Evolutionary conservation across 2,888 invertebrate species (phyloP), one percentile per base, ranked within the genome.

Genomic region (Ectemnius lituratus): DNA sequence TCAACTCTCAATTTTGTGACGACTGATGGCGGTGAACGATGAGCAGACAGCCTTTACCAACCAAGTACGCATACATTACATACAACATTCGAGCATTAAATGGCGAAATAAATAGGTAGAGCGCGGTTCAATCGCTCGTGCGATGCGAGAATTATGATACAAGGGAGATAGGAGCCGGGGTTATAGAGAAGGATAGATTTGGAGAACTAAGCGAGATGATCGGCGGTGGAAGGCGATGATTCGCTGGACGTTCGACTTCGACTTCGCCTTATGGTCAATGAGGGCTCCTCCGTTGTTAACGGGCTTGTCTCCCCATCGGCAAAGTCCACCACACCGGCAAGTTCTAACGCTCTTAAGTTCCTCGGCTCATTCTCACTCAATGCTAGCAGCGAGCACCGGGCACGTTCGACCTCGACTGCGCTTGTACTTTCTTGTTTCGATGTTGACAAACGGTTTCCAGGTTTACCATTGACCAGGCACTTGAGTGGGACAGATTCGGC

Each of bases 381-480:
- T 2, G 62, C 46, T 18, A 65, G 59, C 46, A 60, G n/a, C 52
- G 52, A 52, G 52, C 52, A 5, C 11, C 52, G n/a, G 52, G 14
- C 37, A 11, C 68, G 76, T 6, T 73, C 79, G 11, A 62, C 62
- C 18, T 78, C 75, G 47, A 64, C 58, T 16, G 62, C 61, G 13
- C 63, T 65, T 62, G 68, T 56, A 16, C 13, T 61, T 46, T 78
- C 82, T 61, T 69, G 73, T 49, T 45, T 84, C 66, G 84, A 72
- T 62, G 82, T 69, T 46, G 84, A 84, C 66, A 87, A 83, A 18
- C 86, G 88, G 52, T 81, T 87, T 13, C 87, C 89, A 16, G 90
- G 90, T 69, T 88, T 84, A 49, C 90, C 90, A 82, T 90, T 90
- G 63, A 88, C 87, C 73, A 89, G 81, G 75, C 85, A 87, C 81